Evolutionary conservation across 2,113 vertebrate genomes (phyloP), one percentile per base, ranked within the genome.

Genomic region (Pollimyrus isidori): DNA sequence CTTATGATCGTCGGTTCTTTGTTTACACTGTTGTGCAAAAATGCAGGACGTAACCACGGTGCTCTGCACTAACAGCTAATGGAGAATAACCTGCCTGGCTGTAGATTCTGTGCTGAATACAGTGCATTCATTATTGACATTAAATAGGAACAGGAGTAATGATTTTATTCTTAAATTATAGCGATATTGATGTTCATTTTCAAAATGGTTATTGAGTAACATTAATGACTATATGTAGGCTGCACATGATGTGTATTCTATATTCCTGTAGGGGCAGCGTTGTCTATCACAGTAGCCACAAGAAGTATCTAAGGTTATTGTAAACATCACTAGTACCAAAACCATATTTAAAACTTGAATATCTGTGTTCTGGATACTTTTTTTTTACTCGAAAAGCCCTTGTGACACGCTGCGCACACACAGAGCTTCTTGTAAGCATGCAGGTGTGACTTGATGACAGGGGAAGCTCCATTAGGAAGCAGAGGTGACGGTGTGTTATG

Each of bases 21-120:
- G 85, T 87, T 86, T 58, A 90, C 73, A 89, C 73, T 89, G 48
- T 48, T 73, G 73, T 89, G 69, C 69, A 89, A 89, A 84, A 42
- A 53, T 83, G 39, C 76, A 86, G 53, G 42, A 69, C 65, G 52
- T 65, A 90, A 87, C 50, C 45, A 87, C 53, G 91, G 91, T 91
- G 89, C 86, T 92, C 65, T 87, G 87, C 88, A 89, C 83, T 62
- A 50, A 53, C 84, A 90, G 89, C 83, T 86, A 87, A 87, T 48
- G 89, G 58, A 87, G 84, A 87, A 87, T 87, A 73, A 52, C 48
- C 19, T 87, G 35, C 73, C 49, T 39, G 62, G 62, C 85, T 90
- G 85, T 89, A 89, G 84, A 87, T 90, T 73, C 46, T 89, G 53
- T 89, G 76, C 80, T 89, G 58, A 90, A 88, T 80, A 83, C n/a